Percentiles rank a stretch among this genome's conserved stretches.
phyloP scores from a whole-genome alignment of 2,888 invertebrate species.

The Bugulina stolonifera region DNA sequence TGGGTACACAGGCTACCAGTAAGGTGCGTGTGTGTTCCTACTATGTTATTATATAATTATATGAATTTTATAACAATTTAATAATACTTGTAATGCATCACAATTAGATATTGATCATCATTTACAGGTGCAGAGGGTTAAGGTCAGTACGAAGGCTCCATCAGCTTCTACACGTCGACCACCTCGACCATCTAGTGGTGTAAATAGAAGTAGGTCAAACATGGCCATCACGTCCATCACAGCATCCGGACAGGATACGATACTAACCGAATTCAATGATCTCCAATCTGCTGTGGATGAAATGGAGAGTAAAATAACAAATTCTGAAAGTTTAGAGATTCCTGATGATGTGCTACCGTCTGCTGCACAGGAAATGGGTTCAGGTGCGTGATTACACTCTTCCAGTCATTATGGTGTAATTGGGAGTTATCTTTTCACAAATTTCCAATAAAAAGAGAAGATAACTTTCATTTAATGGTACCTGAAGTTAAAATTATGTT shows the following conservation, averaged over 20 bases:
- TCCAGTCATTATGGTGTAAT: too few species aligned
- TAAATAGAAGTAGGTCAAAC: not conserved
- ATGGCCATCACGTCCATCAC: not conserved
- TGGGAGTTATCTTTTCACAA: too few species aligned
- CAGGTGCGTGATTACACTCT: too few species aligned
- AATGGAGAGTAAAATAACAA: conserved; percentile 12
- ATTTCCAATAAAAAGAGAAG: too few species aligned
- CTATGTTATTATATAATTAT: too few species aligned
- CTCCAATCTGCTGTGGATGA: conserved; percentile 10
- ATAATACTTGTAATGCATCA: too few species aligned
- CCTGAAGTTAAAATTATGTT: too few species aligned
- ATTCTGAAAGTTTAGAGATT: not conserved
- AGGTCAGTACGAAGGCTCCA: conserved; percentile 9
- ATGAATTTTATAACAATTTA: too few species aligned
- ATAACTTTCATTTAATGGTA: too few species aligned
- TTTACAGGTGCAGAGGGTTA: not conserved
- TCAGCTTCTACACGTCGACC: not conserved
- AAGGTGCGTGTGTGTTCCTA: too few species aligned
- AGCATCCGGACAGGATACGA: not conserved
- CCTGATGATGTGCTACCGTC: conserved; percentile 44
- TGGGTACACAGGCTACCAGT: too few species aligned
- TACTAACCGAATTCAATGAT: conserved; percentile 24
- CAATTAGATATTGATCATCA: too few species aligned
- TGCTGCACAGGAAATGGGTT: conserved; percentile 49
- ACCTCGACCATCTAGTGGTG: conserved; percentile 2